Conservation (phyloP, 2,888 invertebrate genomes). For the Oxystoma pomonae region DNA sequence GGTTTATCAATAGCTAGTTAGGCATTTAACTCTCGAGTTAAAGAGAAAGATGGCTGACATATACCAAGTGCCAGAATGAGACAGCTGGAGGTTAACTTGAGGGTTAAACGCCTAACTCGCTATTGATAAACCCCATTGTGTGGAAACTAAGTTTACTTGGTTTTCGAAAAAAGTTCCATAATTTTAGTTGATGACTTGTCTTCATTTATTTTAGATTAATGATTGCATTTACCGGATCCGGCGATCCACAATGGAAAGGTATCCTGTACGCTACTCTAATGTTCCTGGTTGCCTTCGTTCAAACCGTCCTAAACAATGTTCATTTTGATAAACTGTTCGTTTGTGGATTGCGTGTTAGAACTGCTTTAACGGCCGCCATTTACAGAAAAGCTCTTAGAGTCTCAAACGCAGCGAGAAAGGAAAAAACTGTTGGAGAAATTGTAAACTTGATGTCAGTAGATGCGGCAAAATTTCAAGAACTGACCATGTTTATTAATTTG, state of each 20-base stretch:
- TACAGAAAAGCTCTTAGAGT: slow-evolving; percentile 51
- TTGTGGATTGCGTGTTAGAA: slow-evolving; percentile 54
- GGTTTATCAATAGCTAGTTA: too few relatives aligned
- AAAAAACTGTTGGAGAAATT: slow-evolving; percentile 50
- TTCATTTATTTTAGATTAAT: slow-evolving; percentile 31
- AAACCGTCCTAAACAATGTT: slow-evolving; percentile 53
- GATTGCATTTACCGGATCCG: slow-evolving; percentile 41
- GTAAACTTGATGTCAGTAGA: slow-evolving; percentile 53
- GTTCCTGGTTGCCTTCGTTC: slow-evolving; percentile 49
- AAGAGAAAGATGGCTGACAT: too few relatives aligned
- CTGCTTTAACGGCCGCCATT: slow-evolving; percentile 52
- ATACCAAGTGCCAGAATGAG: too few relatives aligned
- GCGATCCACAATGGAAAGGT: slow-evolving; percentile 52
- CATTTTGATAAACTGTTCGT: slow-evolving; percentile 54
- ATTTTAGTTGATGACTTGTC: too few relatives aligned
- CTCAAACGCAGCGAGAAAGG: slow-evolving; percentile 43
- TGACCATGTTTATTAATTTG: slow-evolving; percentile 48
- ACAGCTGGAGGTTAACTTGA: too few relatives aligned
- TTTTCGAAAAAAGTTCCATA: too few relatives aligned
- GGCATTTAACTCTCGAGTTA: too few relatives aligned
- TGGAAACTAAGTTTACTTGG: too few relatives aligned
- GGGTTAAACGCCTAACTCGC: too few relatives aligned
- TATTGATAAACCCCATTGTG: too few relatives aligned
- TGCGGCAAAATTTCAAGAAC: slow-evolving; percentile 48
- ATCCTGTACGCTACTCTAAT: slow-evolving; percentile 53